Base-by-base conservation (phyloP, 1,140 invertebrate species). In the Pseudomyrmex sp. region DNA sequence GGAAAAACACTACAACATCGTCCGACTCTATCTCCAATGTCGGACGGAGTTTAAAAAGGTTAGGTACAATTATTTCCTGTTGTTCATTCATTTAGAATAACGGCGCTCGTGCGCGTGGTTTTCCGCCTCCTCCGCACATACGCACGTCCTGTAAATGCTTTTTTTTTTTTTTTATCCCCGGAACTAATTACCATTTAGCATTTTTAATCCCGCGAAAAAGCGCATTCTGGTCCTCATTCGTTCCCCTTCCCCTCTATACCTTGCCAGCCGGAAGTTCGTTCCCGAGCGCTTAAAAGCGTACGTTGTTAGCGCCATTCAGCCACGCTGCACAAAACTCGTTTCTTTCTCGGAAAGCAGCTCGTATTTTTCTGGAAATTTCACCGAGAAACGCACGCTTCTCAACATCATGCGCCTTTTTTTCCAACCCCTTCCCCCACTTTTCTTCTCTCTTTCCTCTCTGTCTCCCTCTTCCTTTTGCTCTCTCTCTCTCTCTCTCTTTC, bases 101-200 rank as follows among this genome's bases (percentile, higher is more conserved):
- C 91, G 88, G 85, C 70, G 84, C 62, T 2, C 74, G 35, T 35
- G 35, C 82, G 72, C 83, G 85, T 76, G 75, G 79, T 89, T 69
- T 73, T 66, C 85, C 62, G 77, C 79, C 72, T 79, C 69, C 68
- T 58, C 85, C 83, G 26, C 18, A 18, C 18, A 1, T 79, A 72
- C 74, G 73, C 75, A 59, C 69, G 44, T 73, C 79, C 74, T 85
- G 87, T 88, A 88, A 88, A 85, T 88, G 87, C 86, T 88, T 88
- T 88, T 18, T 18, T 18, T 18, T 18, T 18, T 18, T 18, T 70
- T 89, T 89, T 89, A 89, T 91, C 88, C 88, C 88, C 89, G 88
- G 91, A 93, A 92, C 92, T 93, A 93, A 93, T 93, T 93, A 93
- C 91, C 91, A 92, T 93, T 93, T 92, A 93, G 89, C 92, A 93